Conservation (phyloP, 2,797 vertebrate genomes). For the Apogon hyalosoma region DNA sequence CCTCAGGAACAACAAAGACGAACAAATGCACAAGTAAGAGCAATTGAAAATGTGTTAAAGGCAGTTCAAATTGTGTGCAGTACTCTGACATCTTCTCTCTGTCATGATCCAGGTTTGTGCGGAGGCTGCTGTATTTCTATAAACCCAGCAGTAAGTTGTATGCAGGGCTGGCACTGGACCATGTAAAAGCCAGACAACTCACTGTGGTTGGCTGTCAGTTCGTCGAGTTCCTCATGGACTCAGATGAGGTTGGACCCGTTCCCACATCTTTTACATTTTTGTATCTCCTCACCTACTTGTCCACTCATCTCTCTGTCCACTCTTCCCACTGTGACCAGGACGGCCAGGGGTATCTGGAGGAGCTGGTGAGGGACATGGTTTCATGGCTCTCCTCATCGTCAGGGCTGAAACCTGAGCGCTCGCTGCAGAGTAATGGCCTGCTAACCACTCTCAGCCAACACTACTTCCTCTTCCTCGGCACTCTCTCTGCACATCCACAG, state of each 20-base stretch:
- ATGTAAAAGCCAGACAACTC: constrained; percentile 93
- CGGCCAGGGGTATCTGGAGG: constrained; percentile 94
- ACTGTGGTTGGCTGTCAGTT: constrained; percentile 98
- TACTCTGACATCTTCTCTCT: constrained; percentile 7
- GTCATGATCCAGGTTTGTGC: constrained; percentile 89
- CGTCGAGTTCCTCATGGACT: constrained; percentile 97
- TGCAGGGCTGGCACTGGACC: constrained; percentile 92
- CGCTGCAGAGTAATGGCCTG: constrained; percentile 95
- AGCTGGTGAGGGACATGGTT: constrained; percentile 95
- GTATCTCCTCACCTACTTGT: background rate
- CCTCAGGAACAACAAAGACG: constrained; percentile 97
- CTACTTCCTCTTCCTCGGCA: constrained; percentile 98
- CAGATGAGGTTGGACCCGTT: constrained; percentile 91
- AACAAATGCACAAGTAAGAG: constrained; percentile 95
- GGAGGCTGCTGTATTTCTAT: constrained; percentile 96
- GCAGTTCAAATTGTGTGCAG: background rate
- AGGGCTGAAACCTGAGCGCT: constrained; percentile 94
- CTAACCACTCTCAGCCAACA: constrained; percentile 97
- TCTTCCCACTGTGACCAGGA: constrained; percentile 80
- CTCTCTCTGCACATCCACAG: constrained; percentile 93
- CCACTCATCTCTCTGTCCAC: background rate
- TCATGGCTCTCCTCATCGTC: constrained; percentile 92
- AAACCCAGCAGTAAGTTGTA: constrained; percentile 98
- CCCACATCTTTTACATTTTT: background rate
- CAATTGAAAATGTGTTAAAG: background rate